Evolutionary conservation across 2,797 vertebrate genomes (phyloP).

Genomic region (Xyrichtys novacula): DNA sequence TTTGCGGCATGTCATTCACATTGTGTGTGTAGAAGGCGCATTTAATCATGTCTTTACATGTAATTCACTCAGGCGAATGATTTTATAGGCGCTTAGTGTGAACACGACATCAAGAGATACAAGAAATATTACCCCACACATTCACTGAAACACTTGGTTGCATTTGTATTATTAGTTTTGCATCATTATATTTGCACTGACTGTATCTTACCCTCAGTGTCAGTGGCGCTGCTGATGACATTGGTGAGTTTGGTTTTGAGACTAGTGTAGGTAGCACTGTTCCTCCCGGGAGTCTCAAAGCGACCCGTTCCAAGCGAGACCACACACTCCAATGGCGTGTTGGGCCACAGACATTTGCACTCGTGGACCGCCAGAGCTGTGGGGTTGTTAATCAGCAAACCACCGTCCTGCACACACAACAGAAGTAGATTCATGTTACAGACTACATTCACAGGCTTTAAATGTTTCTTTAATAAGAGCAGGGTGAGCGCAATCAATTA

Average conservation of each 20-base stretch:
- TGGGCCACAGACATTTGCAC: conserved; percentile 95
- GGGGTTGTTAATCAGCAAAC: conserved; percentile 96
- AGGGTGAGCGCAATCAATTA: conserved; percentile 41
- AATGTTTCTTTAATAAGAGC: conserved; percentile 19
- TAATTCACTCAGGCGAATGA: too few species aligned
- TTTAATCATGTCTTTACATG: too few species aligned
- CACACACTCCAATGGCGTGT: conserved; percentile 91
- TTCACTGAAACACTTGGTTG: too few species aligned
- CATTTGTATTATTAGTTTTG: neutral
- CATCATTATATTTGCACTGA: neutral
- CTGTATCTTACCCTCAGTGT: conserved; percentile 92
- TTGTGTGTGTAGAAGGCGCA: too few species aligned
- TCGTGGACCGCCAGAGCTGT: conserved; percentile 94
- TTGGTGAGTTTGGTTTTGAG: conserved; percentile 94
- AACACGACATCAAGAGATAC: too few species aligned
- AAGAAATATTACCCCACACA: neutral
- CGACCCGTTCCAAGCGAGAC: conserved; percentile 95
- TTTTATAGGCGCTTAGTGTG: too few species aligned
- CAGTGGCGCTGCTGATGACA: conserved; percentile 97
- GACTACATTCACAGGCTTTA: conserved; percentile 20
- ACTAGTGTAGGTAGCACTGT: conserved; percentile 88
- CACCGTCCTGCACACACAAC: conserved; percentile 89
- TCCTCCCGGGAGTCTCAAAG: conserved; percentile 86
- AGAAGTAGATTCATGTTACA: conserved; percentile 38
- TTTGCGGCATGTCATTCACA: too few species aligned